Base-by-base conservation (phyloP, 2,797 vertebrate genomes). In the Benthosema pterotum region DNA sequence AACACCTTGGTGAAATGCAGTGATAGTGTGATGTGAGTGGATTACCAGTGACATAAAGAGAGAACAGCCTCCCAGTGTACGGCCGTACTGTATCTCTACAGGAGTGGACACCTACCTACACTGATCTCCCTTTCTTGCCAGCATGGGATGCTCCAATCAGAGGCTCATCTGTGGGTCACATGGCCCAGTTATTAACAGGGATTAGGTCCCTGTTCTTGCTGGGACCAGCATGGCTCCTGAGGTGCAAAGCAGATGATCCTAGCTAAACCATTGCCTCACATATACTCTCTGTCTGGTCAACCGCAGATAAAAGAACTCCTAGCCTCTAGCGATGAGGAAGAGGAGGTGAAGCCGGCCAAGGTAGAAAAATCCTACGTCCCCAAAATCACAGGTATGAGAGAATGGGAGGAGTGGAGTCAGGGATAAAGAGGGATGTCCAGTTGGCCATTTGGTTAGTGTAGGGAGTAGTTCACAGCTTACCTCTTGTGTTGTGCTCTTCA, bases 301-400 rank as follows among this genome's bases (percentile, higher is more conserved):
- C 74, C 75, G 57, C 87, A 99, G 98, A 96, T 99, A 88, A 98
- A 97, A 90, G 96, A 99, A 79, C 90, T 98, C 48, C 95, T 99
- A 3, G 96, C 94, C 65, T 98, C 96, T 74, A 94, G 93, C 12
- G 97, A 98, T 91, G 96, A 98, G 71, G 97, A 99, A 0, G 96
- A 97, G 32, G 97, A 98, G 6, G 80, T 88, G 63, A 94, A 94
- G 79, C 85, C 92, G 1, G 83, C 87, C 72, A 96, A 96, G 88
- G 79, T 84, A 60, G 97, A 98, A 69, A 99, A 98, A 83, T 95
- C 96, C 42, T 99, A 95, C 48, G 97, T 99, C 63, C 98, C 98
- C 80, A 99, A 98, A 90, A 94, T 99, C 57, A 97, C 94, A 92
- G 98, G 97, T 99, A 92, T 93, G 92, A 18, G 52, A 2, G 14